Conservation (phyloP, 1,140 invertebrate genomes). For the Tribolium madens region DNA sequence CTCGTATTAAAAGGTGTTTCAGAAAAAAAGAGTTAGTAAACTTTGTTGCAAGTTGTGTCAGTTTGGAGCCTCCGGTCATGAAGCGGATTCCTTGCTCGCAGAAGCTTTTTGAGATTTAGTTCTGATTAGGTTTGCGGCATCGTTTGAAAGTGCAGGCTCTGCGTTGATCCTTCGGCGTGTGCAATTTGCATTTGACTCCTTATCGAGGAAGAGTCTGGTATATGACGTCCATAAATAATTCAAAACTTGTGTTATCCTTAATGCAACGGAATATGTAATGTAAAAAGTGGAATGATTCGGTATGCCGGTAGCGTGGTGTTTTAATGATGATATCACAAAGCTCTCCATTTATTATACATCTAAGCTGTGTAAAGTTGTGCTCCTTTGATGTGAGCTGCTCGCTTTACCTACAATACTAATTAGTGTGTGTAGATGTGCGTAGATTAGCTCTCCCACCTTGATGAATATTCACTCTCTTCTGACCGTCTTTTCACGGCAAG, state of each 20-base stretch:
- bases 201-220: neutral
- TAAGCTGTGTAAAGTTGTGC: conserved; percentile 44
- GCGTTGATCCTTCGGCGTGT: neutral
- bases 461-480: conserved; percentile 47
- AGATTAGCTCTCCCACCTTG: conserved; percentile 48
- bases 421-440: conserved; percentile 48
- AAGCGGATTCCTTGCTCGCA: neutral
- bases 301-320: conserved; percentile 52
- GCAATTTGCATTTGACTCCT: conserved; percentile 20
- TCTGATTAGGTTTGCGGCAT: neutral
- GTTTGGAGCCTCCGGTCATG: neutral
- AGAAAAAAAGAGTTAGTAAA: too few species aligned
- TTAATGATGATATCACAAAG: conserved; percentile 56
- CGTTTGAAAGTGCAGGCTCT: neutral
- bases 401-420: conserved; percentile 48
- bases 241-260: conserved; percentile 49
- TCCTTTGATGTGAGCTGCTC: conserved; percentile 45
- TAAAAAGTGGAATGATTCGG: conserved; percentile 54
- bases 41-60: neutral
- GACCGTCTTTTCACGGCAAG: conserved; percentile 2
- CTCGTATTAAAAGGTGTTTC: too few species aligned
- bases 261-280: conserved; percentile 54
- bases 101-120: neutral
- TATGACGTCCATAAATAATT: conserved; percentile 53
- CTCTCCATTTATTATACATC: conserved; percentile 56